A percentile compares a stretch with the other conserved stretches of the same genome.
These are phyloP conservation scores for Oreochromis niloticus DNA, from an alignment of 2,113 vertebrate species.

Conservation along the genomic window DNA sequence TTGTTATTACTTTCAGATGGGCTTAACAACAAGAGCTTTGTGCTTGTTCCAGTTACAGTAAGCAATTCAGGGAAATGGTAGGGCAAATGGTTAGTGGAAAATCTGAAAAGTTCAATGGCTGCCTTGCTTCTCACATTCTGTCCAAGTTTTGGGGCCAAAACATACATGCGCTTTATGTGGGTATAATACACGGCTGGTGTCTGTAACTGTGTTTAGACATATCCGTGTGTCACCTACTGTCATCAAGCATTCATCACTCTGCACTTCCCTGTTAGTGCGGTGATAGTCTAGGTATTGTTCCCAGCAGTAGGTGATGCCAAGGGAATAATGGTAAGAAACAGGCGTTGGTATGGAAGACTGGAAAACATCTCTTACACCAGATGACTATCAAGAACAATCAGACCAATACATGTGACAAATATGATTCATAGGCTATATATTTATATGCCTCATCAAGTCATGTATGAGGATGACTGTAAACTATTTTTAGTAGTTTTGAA, in stretches of 20 bases:
- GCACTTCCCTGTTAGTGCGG: background rate
- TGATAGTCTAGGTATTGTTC: conserved; percentile 2
- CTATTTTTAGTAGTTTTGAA: background rate
- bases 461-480: background rate
- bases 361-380: conserved; percentile 31
- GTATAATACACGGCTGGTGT: background rate
- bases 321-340: conserved; percentile 28
- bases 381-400: conserved; percentile 38
- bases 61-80: conserved; percentile 29
- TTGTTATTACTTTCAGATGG: conserved; percentile 2
- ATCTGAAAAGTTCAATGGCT: background rate
- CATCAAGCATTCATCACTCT: background rate
- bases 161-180: background rate
- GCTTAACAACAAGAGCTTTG: conserved; percentile 38
- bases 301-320: conserved; percentile 18
- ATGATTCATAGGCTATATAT: conserved; percentile 1
- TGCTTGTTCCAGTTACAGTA: conserved; percentile 48
- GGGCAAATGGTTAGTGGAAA: conserved; percentile 53
- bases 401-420: conserved; percentile 28
- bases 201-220: background rate
- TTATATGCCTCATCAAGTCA: background rate
- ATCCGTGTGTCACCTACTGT: background rate
- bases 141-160: background rate
- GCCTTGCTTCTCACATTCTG: background rate
- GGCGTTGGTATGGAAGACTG: conserved; percentile 34